Percentiles rank a stretch among this genome's conserved stretches.
phyloP scores from a whole-genome alignment of 2,888 invertebrate species.

The Ceramica pisi region DNA sequence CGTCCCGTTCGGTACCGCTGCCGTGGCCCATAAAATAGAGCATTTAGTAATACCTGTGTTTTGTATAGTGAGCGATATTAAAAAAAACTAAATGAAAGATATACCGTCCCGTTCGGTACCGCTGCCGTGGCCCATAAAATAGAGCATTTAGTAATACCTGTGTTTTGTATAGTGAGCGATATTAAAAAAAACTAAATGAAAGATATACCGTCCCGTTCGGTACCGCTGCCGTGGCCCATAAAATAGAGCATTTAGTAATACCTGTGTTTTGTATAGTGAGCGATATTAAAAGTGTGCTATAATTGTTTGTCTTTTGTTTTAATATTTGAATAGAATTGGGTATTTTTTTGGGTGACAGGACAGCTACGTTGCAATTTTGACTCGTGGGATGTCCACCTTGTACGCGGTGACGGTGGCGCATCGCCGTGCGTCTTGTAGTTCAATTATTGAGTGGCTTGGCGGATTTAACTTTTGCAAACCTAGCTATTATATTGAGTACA shows the following conservation, averaged over 20 bases:
- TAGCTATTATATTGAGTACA: no score
- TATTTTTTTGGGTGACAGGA: no score
- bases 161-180: constrained; percentile 5
- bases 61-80: constrained; percentile 3
- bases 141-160: constrained; percentile 55
- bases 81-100: constrained; percentile 81
- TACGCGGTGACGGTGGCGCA: no score
- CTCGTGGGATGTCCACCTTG: no score
- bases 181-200: constrained; percentile 77
- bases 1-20: constrained; percentile 74
- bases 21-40: constrained; percentile 72
- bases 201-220: constrained; percentile 77
- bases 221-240: constrained; percentile 75
- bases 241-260: constrained; percentile 63
- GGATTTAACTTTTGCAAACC: no score
- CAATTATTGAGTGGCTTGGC: no score
- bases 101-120: constrained; percentile 76
- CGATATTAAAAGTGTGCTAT: neutral
- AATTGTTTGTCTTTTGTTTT: neutral
- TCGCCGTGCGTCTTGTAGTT: no score
- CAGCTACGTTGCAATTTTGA: neutral
- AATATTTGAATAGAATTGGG: neutral
- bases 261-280: constrained; percentile 3
- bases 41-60: constrained; percentile 47
- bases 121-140: constrained; percentile 72